A percentile compares a stretch with the other conserved stretches of the same genome.
These are phyloP conservation scores for Tinea semifulvella DNA, from an alignment of 2,888 invertebrate genomes.

Conservation along the genomic window DNA sequence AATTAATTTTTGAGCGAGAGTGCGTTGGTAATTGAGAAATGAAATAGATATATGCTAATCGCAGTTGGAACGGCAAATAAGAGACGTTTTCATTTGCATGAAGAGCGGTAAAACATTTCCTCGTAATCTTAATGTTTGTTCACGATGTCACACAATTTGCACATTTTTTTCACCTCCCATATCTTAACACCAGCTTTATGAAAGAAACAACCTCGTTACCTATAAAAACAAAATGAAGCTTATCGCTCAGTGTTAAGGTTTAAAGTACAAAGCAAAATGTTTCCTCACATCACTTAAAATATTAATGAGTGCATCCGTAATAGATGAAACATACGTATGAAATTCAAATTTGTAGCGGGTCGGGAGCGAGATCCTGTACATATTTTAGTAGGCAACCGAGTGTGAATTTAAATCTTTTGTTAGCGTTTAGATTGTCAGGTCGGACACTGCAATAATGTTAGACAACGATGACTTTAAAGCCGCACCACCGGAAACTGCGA, in stretches of 20 bases:
- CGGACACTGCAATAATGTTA: conserved; percentile 25
- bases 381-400: conserved; percentile 65
- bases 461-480: neutral
- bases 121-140: conserved; percentile 57
- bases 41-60: conserved; percentile 7
- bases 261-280: conserved; percentile 31
- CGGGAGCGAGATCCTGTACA: conserved; percentile 61
- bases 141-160: conserved; percentile 62
- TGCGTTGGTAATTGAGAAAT: conserved; percentile 8
- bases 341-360: conserved; percentile 64
- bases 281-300: conserved; percentile 63
- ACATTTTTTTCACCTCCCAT: conserved; percentile 58
- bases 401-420: conserved; percentile 67
- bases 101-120: conserved; percentile 38
- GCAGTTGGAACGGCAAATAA: neutral
- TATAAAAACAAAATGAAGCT: conserved; percentile 21
- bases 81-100: conserved; percentile 42
- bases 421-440: conserved; percentile 54
- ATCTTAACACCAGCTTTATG: conserved; percentile 52
- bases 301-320: conserved; percentile 67
- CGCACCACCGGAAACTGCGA: neutral
- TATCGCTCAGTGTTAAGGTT: conserved; percentile 29
- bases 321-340: conserved; percentile 66
- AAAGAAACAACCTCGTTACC: conserved; percentile 32
- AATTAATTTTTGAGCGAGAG: neutral